Base-by-base conservation (phyloP, 1,140 invertebrate species). In the Popillia japonica region DNA sequence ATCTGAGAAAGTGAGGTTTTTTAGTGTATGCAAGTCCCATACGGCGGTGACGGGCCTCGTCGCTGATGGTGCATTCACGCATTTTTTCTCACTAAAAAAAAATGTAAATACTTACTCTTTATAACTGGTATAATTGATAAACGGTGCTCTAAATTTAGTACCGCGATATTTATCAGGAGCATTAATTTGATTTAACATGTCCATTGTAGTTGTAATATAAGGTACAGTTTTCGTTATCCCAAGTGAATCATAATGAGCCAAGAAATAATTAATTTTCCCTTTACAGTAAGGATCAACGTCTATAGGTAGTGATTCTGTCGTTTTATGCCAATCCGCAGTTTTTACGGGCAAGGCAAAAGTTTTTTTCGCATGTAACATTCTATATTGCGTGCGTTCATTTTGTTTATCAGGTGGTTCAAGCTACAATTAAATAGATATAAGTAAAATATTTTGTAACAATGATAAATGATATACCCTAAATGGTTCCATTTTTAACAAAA, bases 351-450 rank as follows among this genome's bases (percentile, higher is more conserved):
- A 83, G 17, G 84, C 81, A 78, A 89, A 90, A 10, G 23, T 84
- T 78, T 88, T 88, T 83, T 88, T 89, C 3, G 86, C 87, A 84
- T 88, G 88, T 59, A 89, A 82, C 68, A 88, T 87, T 82, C 87
- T 75, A 22, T 78, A 73, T 40, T 76, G 27, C 10, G 23, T 61
- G 9, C 40, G 42, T 75, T 17, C 48, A 34, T 59, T 11, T 77
- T 41, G 34, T 40, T n/a, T 61, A 59, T 74, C 76, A 34, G 74
- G 75, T 44, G 61, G 40, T 75, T 61, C 78, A 44, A 77, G 72
- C 75, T 79, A 40, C 4, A 79, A 79, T 0, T 14, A 55, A 22
- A 48, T 1, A 64, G 23, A 68, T 64, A n/a, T 61, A 77, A 77
- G 64, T 64, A 34, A n/a, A n/a, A n/a, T 23, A 23, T 68, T 42